Percentiles rank a stretch among this genome's conserved stretches.
These are phyloP conservation scores for Eurosta solidaginis DNA, from an alignment of 1,140 invertebrate species.

Conservation along the genomic window DNA sequence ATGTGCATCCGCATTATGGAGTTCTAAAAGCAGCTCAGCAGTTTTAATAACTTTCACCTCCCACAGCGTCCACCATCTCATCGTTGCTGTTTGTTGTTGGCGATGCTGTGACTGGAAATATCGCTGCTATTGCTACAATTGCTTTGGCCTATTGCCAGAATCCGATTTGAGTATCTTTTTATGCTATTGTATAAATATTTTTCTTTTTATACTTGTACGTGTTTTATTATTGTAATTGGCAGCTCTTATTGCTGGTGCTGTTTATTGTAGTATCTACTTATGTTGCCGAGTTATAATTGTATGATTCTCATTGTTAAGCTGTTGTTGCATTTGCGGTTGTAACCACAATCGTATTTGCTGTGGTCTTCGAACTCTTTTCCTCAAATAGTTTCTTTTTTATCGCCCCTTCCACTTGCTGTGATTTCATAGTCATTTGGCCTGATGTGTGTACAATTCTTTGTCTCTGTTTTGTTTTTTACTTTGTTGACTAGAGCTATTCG, in stretches of 20 bases:
- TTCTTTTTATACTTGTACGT: not conserved
- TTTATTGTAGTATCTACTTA: not conserved
- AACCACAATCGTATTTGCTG: not conserved
- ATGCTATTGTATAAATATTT: not conserved
- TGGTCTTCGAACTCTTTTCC: conserved; percentile 22
- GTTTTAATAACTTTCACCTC: not conserved
- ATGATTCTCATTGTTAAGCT: not conserved
- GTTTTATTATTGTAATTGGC: not conserved
- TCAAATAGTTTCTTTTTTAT: not conserved
- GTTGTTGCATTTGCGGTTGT: not conserved
- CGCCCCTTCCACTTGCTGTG: not conserved
- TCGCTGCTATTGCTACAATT: not conserved
- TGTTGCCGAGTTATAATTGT: not conserved
- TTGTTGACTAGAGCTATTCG: not conserved
- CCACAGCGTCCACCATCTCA: conserved; percentile 19
- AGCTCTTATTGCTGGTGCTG: not conserved
- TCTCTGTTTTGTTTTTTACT: not conserved
- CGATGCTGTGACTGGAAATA: not conserved
- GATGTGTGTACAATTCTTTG: not conserved
- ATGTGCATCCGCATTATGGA: not conserved
- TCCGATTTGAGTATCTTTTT: not conserved
- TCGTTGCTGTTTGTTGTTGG: not conserved
- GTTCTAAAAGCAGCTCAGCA: not conserved
- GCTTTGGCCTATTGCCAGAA: conserved; percentile 13
- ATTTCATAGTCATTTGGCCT: conserved; percentile 4